A percentile compares a stretch with the other conserved stretches of the same genome.
Conservation (phyloP, 2,113 vertebrate genomes). For the Ascaphus truei region DNA sequence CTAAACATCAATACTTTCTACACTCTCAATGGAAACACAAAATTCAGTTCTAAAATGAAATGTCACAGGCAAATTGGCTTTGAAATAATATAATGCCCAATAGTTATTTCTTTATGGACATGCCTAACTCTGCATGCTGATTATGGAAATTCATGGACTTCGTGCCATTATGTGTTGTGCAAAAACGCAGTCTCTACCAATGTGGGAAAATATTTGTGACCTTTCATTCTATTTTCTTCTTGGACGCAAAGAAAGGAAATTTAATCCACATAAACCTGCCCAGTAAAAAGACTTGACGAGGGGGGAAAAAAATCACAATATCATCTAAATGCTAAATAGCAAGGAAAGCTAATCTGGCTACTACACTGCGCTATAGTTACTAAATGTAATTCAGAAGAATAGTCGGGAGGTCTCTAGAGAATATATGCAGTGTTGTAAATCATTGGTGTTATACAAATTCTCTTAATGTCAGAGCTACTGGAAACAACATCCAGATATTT, state of each 20-base stretch:
- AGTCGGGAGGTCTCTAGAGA: not conserved
- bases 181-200: slow-evolving; percentile 1
- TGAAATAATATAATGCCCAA: not conserved
- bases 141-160: not conserved
- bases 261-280: not conserved
- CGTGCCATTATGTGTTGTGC: slow-evolving; percentile 6
- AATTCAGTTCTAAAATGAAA: not conserved
- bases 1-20: not conserved
- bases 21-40: not conserved
- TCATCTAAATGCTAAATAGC: slow-evolving; percentile 31
- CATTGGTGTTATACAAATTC: too few species aligned
- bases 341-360: slow-evolving; percentile 17
- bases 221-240: slow-evolving; percentile 8
- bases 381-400: slow-evolving; percentile 12
- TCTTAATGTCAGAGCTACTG: too few species aligned
- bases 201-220: slow-evolving; percentile 15
- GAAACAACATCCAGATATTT: too few species aligned
- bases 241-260: not conserved
- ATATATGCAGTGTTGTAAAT: too few species aligned
- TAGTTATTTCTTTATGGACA: not conserved
- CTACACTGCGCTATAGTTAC: not conserved
- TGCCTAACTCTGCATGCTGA: not conserved
- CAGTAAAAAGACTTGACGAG: not conserved
- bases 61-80: not conserved
- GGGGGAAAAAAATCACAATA: slow-evolving; percentile 16